Evolutionary conservation across 2,797 vertebrate genomes (phyloP).

Genomic region (Iguana delicatissima): DNA sequence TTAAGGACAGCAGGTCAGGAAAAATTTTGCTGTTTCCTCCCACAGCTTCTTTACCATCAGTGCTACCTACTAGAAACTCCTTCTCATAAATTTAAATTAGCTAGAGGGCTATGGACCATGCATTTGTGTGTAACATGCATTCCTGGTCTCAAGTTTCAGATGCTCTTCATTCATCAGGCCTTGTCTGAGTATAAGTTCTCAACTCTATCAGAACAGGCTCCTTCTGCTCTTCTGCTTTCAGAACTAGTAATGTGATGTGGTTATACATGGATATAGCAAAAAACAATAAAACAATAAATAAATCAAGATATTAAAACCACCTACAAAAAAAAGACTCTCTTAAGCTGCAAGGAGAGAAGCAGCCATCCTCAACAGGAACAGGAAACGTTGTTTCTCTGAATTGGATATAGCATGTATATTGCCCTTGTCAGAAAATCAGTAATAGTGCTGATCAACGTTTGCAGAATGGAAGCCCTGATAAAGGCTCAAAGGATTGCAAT

Average conservation of each 20-base stretch:
- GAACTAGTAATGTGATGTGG: background rate
- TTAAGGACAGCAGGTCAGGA: background rate
- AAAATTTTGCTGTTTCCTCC: background rate
- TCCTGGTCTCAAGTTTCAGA: constrained; percentile 59
- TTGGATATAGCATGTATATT: background rate
- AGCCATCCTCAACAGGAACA: too few species aligned
- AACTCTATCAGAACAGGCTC: background rate
- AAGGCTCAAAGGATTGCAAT: background rate
- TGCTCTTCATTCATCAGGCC: constrained; percentile 73
- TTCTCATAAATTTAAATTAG: background rate
- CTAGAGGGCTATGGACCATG: background rate
- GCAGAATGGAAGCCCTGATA: background rate
- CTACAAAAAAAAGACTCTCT: too few species aligned
- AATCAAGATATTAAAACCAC: too few species aligned
- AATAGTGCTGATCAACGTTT: background rate
- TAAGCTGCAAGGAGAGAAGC: too few species aligned
- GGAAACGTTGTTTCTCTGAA: too few species aligned
- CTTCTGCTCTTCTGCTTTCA: background rate
- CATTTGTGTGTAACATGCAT: background rate
- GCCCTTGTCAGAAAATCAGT: background rate
- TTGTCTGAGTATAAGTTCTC: constrained; percentile 55
- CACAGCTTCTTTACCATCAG: background rate
- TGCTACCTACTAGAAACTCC: background rate
- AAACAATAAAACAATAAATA: too few species aligned
- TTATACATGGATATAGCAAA: too few species aligned